Base-by-base conservation (phyloP, 1,140 invertebrate genomes). In the Portunus trituberculatus region DNA sequence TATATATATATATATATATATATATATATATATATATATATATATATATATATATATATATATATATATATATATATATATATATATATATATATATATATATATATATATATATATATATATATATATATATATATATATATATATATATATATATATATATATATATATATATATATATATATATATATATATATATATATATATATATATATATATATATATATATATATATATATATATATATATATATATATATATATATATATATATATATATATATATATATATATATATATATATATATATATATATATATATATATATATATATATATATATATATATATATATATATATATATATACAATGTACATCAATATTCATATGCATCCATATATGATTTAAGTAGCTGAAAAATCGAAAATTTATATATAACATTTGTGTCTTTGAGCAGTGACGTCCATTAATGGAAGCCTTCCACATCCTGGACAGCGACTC, bases 1-100 rank as follows among this genome's bases (percentile, higher is more conserved):
- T 83, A 83, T 83, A 83, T 83, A 83, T 83, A 83, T 83, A 83
- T 83, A 83, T 83, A 83, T 83, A 83, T 83, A 83, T 83, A 83
- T 83, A 83, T 83, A 83, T 83, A 83, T 83, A 83, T 83, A 83
- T 83, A 83, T 83, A 83, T 83, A 83, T 83, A 83, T 39, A 39
- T 39, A 1, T 39, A 39, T 39, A 1, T 6, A 39, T 39, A 1
- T 39, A 39, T 39, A 1, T 39, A 39, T 2, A 6, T 39, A 6
- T 39, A 39, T 39, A 39, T 39, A 39, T 39, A 39, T 39, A 39
- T 39, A 39, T 29, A 83, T 83, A 83, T 83, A 83, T 83, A 29
- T 83, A 83, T 83, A 83, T 83, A 83, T 83, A 83, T 83, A 83
- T 83, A 83, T 83, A 83, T 83, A 83, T 83, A 83, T 83, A 83